Conservation (phyloP, 1,140 invertebrate species). For the Gyrodactylus salaris region DNA sequence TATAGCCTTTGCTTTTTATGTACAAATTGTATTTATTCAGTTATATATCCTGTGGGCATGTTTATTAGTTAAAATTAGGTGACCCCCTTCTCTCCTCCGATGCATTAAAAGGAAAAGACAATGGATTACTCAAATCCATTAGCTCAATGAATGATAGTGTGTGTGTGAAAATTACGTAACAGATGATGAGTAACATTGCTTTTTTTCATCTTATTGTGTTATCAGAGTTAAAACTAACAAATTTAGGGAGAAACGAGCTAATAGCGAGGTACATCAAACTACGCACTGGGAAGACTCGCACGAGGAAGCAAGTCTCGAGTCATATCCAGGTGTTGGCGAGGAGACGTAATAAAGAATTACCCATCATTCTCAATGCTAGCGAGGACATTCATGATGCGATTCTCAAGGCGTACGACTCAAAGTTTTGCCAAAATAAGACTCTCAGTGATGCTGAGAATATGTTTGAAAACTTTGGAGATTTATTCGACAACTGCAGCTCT, state of each 20-base stretch:
- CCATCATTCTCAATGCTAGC: not conserved
- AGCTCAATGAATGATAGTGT: not conserved
- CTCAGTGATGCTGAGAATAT: too few relatives aligned
- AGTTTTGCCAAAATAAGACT: not conserved
- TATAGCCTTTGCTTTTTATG: too few relatives aligned
- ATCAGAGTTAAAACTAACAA: not conserved
- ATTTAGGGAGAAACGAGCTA: conserved; percentile 74
- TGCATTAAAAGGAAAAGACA: too few relatives aligned
- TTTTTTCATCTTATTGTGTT: not conserved
- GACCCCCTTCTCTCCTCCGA: too few relatives aligned
- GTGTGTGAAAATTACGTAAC: not conserved
- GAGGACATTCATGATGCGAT: not conserved
- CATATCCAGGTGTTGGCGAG: conserved; percentile 94
- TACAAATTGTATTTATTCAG: too few relatives aligned
- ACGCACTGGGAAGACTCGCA: conserved; percentile 84
- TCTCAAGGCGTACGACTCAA: not conserved
- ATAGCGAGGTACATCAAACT: conserved; percentile 97
- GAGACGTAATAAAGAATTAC: conserved; percentile 40
- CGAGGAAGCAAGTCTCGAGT: conserved; percentile 90
- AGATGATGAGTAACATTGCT: not conserved
- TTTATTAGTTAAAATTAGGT: too few relatives aligned
- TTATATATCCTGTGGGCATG: too few relatives aligned
- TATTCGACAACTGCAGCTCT: too few relatives aligned
- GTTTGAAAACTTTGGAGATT: not conserved
- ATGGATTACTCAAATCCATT: not conserved